Base-by-base conservation (phyloP, 1,140 invertebrate genomes). In the Drosophila lacertosa region DNA sequence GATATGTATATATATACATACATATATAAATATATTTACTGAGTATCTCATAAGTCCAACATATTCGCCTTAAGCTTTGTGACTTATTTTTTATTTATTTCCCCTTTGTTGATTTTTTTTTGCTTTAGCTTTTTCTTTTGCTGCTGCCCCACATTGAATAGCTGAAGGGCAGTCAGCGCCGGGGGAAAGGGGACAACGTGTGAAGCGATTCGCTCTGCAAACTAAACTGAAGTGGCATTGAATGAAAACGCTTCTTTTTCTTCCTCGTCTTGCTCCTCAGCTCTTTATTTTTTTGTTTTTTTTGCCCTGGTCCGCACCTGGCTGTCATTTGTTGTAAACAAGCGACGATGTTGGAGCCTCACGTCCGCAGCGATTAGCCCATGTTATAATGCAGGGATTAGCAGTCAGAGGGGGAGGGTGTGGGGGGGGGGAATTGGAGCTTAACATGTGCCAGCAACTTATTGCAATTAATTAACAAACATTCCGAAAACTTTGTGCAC, bases 391-490 rank as follows among this genome's bases (percentile, higher is more conserved):
- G 20, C 18, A 11, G 7, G 26, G 26, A 11, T 13, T 13, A 4
- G n/a, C n/a, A n/a, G 15, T 16, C 10, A 10, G 7, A 1, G 16
- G 7, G 5, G 10, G 22, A 13, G 44, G 6, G 15, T 35, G 15
- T 13, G 4, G 1, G 3, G n/a, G 33, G 20, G 26, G 50, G 26
- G 26, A 22, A 22, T 22, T 22, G 24, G 33, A 10, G 5, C n/a
- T 26, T 22, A 44, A 44, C 4, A 33, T 44, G 13, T 24, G 45
- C 35, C 47, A 42, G 66, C 48, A 70, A 64, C 68, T 71, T 65
- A 55, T 71, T 71, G 62, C 68, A 75, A 72, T 75, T 75, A 75
- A 72, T 75, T 75, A 66, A 66, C 54, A 71, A 71, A 66, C 54
- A 71, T 71, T 71, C 59, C 58, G 39, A 48, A 59, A 66, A 32